These are phyloP conservation scores for Leontopithecus rosalia DNA, from an alignment of 2,797 vertebrate species.

Conservation along the genomic window DNA sequence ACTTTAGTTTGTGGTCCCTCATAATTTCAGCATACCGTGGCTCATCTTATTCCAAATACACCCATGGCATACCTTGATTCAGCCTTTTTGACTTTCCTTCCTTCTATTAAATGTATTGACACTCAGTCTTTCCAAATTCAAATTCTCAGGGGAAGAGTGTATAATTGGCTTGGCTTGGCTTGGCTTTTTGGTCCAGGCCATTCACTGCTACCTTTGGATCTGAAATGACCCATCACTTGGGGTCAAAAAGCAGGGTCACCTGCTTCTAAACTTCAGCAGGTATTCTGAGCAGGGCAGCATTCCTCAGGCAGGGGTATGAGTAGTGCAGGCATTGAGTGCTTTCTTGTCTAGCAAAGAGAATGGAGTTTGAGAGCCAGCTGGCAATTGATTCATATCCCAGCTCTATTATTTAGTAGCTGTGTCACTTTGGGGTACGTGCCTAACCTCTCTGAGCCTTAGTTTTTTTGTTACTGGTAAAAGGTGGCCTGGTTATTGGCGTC, in stretches of 20 bases:
- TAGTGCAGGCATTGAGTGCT: background rate
- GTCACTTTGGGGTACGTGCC: background rate
- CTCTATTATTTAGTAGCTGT: background rate
- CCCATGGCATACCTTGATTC: background rate
- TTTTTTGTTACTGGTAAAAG: too few species aligned
- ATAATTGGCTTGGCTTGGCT: background rate
- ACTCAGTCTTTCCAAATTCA: conserved; percentile 6
- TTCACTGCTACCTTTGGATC: background rate
- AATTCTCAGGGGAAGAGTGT: background rate
- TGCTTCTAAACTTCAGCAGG: background rate
- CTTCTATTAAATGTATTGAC: background rate
- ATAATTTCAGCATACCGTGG: background rate
- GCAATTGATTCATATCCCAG: background rate
- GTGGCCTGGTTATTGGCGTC: too few species aligned
- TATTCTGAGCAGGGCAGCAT: background rate
- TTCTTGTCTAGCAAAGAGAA: background rate
- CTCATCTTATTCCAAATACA: background rate
- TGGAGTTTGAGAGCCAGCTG: background rate
- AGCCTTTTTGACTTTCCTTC: conserved; percentile 7
- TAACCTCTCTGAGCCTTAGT: background rate
- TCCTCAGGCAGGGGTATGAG: background rate
- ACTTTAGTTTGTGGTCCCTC: background rate
- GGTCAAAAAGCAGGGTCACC: background rate
- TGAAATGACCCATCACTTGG: background rate
- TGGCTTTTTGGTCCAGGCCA: background rate